Evolutionary conservation across 2,888 invertebrate genomes (phyloP).

Genomic region (Drosophila tanythrix): DNA sequence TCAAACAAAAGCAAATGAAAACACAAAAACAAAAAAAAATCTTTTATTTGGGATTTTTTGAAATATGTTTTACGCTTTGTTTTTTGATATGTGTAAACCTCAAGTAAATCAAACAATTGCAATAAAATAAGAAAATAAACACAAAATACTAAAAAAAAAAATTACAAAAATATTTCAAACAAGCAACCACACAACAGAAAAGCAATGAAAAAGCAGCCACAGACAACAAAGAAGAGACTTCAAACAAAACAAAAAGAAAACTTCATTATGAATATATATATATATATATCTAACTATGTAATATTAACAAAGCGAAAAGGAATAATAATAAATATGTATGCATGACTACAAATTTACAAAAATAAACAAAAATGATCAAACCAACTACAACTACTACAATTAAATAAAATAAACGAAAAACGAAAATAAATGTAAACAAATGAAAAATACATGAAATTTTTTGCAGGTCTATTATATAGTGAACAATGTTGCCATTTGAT

Average conservation of each 20-base stretch:
- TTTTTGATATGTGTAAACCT: slow-evolving; percentile 28
- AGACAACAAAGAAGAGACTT: slow-evolving; percentile 66
- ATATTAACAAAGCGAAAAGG: slow-evolving; percentile 25
- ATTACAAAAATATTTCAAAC: slow-evolving; percentile 26
- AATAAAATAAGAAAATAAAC: slow-evolving; percentile 15
- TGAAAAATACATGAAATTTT: slow-evolving; percentile 67
- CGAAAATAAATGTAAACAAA: slow-evolving; percentile 22
- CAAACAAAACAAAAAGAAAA: slow-evolving; percentile 40
- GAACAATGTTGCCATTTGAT: slow-evolving; percentile 80
- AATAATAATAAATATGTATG: slow-evolving; percentile 41
- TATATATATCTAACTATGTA: slow-evolving; percentile 45
- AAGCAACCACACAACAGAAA: slow-evolving; percentile 6
- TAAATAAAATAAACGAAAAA: slow-evolving; percentile 32
- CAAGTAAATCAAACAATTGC: slow-evolving; percentile 55
- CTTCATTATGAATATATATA: slow-evolving; percentile 50
- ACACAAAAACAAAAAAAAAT: slow-evolving; percentile 6
- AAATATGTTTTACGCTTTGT: slow-evolving; percentile 16
- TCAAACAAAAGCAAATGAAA: slow-evolving; percentile 14
- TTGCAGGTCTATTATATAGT: slow-evolving; percentile 80
- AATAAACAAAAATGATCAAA: slow-evolving; percentile 17
- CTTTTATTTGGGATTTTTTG: slow-evolving; percentile 4
- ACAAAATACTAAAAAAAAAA: slow-evolving; percentile 16
- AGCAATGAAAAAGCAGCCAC: slow-evolving; percentile 48
- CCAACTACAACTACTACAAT: slow-evolving; percentile 52
- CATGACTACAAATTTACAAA: slow-evolving; percentile 65